Conservation (phyloP, 2,113 vertebrate genomes). For the Brachionichthys hirsutus region DNA sequence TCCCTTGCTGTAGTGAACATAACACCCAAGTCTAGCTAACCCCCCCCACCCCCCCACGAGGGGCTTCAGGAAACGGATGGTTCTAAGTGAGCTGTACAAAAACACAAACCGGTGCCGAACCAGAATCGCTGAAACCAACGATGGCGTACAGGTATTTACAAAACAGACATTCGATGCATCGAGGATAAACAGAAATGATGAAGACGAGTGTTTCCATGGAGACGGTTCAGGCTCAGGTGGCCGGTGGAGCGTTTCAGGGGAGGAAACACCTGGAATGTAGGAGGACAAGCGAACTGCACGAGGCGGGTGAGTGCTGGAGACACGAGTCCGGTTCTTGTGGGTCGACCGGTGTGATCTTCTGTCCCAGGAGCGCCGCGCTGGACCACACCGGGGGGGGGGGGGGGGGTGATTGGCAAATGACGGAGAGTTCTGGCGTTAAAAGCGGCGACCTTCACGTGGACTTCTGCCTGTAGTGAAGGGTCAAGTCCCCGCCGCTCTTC, state of each 20-base stretch:
- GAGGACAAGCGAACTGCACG: constrained; percentile 51
- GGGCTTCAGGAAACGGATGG: constrained; percentile 38
- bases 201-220: constrained; percentile 44
- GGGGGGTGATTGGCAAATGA: constrained; percentile 65
- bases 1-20: constrained; percentile 56
- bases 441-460: constrained; percentile 74
- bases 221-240: constrained; percentile 54
- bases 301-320: too few species aligned
- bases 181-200: constrained; percentile 57
- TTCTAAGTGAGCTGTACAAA: constrained; percentile 69
- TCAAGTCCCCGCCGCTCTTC: constrained; percentile 98
- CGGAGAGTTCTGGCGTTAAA: constrained; percentile 76
- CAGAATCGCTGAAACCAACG: constrained; percentile 58
- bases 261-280: constrained; percentile 84
- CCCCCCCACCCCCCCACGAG: too few species aligned
- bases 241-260: constrained; percentile 48
- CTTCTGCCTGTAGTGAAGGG: constrained; percentile 97
- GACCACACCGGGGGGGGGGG: constrained; percentile 43
- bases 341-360: too few species aligned
- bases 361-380: too few species aligned
- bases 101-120: constrained; percentile 46
- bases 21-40: constrained; percentile 50
- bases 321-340: too few species aligned
- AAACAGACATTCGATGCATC: constrained; percentile 63
- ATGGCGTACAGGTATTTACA: constrained; percentile 69